Percentiles rank a stretch among this genome's conserved stretches.
phyloP scores from a whole-genome alignment of 2,797 vertebrate genomes.

The Sebastes itinus region DNA sequence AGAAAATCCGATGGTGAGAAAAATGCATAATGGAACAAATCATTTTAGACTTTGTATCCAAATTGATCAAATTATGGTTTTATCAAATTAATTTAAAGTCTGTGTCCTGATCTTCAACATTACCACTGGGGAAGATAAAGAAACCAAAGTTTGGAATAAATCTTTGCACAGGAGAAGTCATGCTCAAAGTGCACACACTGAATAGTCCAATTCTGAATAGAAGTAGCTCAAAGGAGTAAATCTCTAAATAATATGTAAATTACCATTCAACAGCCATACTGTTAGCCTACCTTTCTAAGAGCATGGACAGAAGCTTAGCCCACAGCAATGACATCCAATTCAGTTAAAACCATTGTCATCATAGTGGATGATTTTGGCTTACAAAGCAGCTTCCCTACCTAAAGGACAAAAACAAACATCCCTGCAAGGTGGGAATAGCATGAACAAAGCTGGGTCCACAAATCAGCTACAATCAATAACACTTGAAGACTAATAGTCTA shows the following conservation, averaged over 20 bases:
- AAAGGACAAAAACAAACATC: conserved; percentile 7
- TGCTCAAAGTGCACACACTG: neutral
- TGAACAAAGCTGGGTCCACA: neutral
- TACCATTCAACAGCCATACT: neutral
- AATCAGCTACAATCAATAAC: neutral
- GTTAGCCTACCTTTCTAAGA: neutral
- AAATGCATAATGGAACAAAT: conserved; percentile 3
- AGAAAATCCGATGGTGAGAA: neutral
- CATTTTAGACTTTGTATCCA: neutral
- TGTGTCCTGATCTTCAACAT: conserved; percentile 8
- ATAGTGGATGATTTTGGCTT: neutral
- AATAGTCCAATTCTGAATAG: neutral
- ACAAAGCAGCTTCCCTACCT: neutral
- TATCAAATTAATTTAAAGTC: conserved; percentile 20
- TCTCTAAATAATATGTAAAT: conserved; percentile 6
- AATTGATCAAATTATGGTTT: conserved; percentile 12
- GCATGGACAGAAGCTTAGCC: neutral
- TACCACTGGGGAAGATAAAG: conserved; percentile 15
- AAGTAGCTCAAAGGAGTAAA: neutral
- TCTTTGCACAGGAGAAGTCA: neutral
- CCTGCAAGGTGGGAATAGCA: neutral
- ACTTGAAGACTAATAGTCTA: neutral
- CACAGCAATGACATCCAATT: conserved; percentile 1
- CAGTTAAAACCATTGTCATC: neutral
- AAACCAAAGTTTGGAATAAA: conserved; percentile 14